phyloP scores from a whole-genome alignment of 2,888 invertebrate genomes.

The Cynaeus angustus region DNA sequence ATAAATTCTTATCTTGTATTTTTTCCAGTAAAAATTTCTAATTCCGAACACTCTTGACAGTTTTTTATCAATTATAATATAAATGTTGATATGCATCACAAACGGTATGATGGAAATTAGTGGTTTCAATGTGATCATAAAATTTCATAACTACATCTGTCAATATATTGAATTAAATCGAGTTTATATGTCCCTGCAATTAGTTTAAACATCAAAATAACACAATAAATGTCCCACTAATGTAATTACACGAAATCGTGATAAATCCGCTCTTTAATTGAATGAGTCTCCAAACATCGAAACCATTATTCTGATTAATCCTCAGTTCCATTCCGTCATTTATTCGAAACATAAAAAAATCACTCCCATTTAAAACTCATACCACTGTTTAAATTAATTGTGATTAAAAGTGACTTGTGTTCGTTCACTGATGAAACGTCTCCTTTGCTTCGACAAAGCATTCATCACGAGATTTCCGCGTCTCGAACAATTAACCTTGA shows the following conservation, averaged over 20 bases:
- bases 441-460: slow-evolving; percentile 25
- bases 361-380: background rate
- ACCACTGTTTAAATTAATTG: slow-evolving; percentile 25
- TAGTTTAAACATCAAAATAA: too few relatives aligned
- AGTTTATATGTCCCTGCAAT: too few relatives aligned
- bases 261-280: background rate
- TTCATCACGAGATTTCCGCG: slow-evolving; percentile 36
- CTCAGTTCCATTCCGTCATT: background rate
- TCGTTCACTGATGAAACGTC: slow-evolving; percentile 24
- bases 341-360: background rate
- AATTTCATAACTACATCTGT: too few relatives aligned
- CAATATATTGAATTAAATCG: too few relatives aligned
- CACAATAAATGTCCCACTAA: background rate
- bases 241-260: background rate
- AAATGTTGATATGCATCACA: too few relatives aligned
- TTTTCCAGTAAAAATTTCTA: too few relatives aligned
- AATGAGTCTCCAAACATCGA: background rate
- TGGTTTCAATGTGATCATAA: too few relatives aligned
- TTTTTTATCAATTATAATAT: too few relatives aligned
- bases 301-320: background rate
- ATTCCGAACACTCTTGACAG: too few relatives aligned
- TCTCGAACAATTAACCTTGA: slow-evolving; percentile 39
- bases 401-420: slow-evolving; percentile 39
- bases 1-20: too few relatives aligned
- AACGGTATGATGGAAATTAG: too few relatives aligned